Conservation (phyloP, 2,113 vertebrate species). For the Chionomys nivalis region DNA sequence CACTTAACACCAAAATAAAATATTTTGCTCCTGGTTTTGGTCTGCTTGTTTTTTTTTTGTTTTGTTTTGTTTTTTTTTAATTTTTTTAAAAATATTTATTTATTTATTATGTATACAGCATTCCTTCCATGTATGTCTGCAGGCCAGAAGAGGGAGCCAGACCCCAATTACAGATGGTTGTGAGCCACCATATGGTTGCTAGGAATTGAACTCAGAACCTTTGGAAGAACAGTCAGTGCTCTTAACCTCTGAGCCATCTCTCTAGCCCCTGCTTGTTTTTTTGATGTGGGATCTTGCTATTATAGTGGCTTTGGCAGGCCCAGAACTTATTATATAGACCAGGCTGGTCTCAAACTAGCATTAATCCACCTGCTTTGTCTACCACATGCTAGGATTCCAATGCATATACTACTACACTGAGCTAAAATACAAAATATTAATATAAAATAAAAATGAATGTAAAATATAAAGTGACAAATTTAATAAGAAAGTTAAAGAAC, state of each 20-base stretch:
- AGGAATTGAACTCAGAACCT: too few relatives aligned
- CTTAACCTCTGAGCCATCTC: too few relatives aligned
- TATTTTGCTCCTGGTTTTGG: neutral
- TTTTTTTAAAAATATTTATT: too few relatives aligned
- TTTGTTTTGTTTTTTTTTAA: too few relatives aligned
- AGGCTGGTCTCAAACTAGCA: neutral
- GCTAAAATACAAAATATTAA: too few relatives aligned
- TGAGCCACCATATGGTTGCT: too few relatives aligned
- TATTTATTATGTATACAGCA: too few relatives aligned
- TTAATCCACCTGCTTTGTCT: neutral
- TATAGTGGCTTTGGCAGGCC: neutral
- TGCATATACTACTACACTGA: too few relatives aligned
- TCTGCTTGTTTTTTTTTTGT: neutral
- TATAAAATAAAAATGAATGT: neutral
- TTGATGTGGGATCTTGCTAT: neutral
- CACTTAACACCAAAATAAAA: conserved; percentile 29
- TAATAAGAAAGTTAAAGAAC: neutral
- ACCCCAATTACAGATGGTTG: too few relatives aligned
- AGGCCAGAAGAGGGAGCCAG: too few relatives aligned
- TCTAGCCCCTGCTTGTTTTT: neutral
- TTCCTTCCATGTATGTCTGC: too few relatives aligned
- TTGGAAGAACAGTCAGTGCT: too few relatives aligned
- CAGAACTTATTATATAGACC: neutral
- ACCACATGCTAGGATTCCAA: neutral
- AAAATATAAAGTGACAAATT: conserved; percentile 22